These are phyloP conservation scores for Trichonephila clavipes DNA, from an alignment of 1,140 invertebrate genomes.

Conservation along the genomic window DNA sequence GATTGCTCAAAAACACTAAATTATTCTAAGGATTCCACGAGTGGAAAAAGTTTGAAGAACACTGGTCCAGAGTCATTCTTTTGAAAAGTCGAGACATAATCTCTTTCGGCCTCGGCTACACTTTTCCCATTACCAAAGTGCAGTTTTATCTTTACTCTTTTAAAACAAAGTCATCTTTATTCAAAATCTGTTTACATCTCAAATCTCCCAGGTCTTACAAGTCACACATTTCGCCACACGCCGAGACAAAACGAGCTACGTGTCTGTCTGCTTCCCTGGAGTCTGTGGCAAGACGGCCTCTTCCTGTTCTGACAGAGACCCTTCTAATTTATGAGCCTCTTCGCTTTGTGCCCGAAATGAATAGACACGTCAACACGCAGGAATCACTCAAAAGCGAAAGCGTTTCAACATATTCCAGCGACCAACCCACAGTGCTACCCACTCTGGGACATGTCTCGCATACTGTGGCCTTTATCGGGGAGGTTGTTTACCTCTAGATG, in stretches of 20 bases:
- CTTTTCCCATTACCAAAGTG: too few relatives aligned
- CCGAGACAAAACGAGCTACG: background rate
- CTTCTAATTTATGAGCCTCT: slow-evolving; percentile 52
- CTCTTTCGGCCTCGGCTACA: too few relatives aligned
- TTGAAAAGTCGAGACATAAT: too few relatives aligned
- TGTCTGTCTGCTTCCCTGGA: background rate
- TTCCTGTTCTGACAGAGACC: background rate
- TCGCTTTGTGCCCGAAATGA: slow-evolving; percentile 52
- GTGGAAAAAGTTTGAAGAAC: too few relatives aligned
- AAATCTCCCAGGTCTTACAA: background rate
- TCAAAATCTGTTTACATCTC: background rate
- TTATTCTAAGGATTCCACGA: too few relatives aligned
- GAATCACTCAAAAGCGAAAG: slow-evolving; percentile 38
- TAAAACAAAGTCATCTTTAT: background rate
- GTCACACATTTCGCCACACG: background rate
- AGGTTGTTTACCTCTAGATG: slow-evolving; percentile 46
- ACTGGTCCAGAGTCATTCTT: too few relatives aligned
- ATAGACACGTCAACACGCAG: slow-evolving; percentile 17
- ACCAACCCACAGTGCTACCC: slow-evolving; percentile 32
- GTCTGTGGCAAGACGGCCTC: slow-evolving; percentile 2
- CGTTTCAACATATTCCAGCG: slow-evolving; percentile 29
- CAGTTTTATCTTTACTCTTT: too few relatives aligned
- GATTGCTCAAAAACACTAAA: too few relatives aligned
- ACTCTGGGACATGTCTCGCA: slow-evolving; percentile 23
- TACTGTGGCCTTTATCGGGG: slow-evolving; percentile 24